Percentiles rank a stretch among this genome's conserved stretches.
Evolutionary conservation across 2,113 vertebrate species (phyloP).

Genomic region (Takifugu flavidus): DNA sequence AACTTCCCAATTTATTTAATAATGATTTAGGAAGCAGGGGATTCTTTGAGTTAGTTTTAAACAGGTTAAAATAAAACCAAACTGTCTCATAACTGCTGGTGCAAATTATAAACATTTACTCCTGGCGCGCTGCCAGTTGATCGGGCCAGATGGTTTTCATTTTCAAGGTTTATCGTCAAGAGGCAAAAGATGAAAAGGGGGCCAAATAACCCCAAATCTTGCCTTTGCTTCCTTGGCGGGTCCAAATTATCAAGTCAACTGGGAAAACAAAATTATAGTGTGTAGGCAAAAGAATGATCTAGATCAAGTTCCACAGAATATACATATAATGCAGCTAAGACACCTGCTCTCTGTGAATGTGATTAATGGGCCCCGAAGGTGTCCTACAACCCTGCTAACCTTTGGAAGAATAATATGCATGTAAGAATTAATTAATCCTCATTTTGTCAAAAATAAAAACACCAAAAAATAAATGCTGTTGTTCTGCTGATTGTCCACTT

Average conservation of each 20-base stretch:
- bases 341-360: slow-evolving; percentile 57
- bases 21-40: slow-evolving; percentile 19
- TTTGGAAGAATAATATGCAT: slow-evolving; percentile 1
- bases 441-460: background rate
- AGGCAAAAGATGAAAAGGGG: slow-evolving; percentile 63
- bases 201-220: slow-evolving; percentile 53
- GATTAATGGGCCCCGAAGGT: slow-evolving; percentile 14
- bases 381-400: slow-evolving; percentile 7
- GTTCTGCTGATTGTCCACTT: background rate
- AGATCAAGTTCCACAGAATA: slow-evolving; percentile 43
- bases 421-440: background rate
- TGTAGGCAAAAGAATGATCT: slow-evolving; percentile 31
- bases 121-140: slow-evolving; percentile 63
- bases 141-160: slow-evolving; percentile 74
- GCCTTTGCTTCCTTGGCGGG: slow-evolving; percentile 54
- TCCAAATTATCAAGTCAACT: slow-evolving; percentile 63
- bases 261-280: slow-evolving; percentile 57
- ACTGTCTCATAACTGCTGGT: slow-evolving; percentile 58
- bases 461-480: background rate
- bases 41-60: slow-evolving; percentile 41
- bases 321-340: slow-evolving; percentile 38
- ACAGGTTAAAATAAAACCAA: slow-evolving; percentile 48
- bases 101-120: slow-evolving; percentile 72
- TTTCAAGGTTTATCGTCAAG: slow-evolving; percentile 59
- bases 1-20: slow-evolving; percentile 53